Conservation (phyloP, 1,140 invertebrate genomes). For the Aphelinus atriplicis region DNA sequence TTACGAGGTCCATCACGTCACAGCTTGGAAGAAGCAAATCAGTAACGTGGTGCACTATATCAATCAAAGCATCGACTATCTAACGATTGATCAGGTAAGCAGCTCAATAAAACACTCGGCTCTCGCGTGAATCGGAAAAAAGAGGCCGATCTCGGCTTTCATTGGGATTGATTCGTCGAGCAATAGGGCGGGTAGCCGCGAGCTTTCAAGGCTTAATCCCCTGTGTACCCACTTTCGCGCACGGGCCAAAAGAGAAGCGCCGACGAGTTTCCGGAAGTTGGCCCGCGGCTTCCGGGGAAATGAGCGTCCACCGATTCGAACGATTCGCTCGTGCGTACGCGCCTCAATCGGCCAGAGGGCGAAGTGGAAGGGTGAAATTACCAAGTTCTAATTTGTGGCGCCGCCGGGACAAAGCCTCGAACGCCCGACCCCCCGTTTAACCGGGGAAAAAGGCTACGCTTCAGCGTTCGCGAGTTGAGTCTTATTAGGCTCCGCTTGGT, state of each 20-base stretch:
- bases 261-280: conserved; percentile 48
- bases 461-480: not conserved
- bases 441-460: not conserved
- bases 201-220: conserved; percentile 48
- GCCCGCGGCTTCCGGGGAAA: conserved; percentile 45
- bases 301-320: conserved; percentile 44
- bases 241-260: conserved; percentile 20
- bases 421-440: conserved; percentile 3
- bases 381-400: conserved; percentile 49
- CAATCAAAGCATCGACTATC: too few species aligned
- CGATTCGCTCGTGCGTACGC: conserved; percentile 13
- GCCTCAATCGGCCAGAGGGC: conserved; percentile 3
- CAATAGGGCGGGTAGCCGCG: conserved; percentile 39
- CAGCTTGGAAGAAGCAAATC: too few species aligned
- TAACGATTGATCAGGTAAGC: too few species aligned
- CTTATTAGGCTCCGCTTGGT: conserved; percentile 12
- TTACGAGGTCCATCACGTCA: too few species aligned
- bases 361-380: conserved; percentile 41
- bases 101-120: too few species aligned
- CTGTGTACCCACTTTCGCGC: conserved; percentile 44
- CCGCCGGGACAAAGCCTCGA: conserved; percentile 18
- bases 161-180: conserved; percentile 23
- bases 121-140: conserved; percentile 6
- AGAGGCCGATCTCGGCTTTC: conserved; percentile 26
- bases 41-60: too few species aligned